These are phyloP conservation scores for Cotesia vestalis DNA, from an alignment of 1,140 invertebrate species.

Conservation along the genomic window DNA sequence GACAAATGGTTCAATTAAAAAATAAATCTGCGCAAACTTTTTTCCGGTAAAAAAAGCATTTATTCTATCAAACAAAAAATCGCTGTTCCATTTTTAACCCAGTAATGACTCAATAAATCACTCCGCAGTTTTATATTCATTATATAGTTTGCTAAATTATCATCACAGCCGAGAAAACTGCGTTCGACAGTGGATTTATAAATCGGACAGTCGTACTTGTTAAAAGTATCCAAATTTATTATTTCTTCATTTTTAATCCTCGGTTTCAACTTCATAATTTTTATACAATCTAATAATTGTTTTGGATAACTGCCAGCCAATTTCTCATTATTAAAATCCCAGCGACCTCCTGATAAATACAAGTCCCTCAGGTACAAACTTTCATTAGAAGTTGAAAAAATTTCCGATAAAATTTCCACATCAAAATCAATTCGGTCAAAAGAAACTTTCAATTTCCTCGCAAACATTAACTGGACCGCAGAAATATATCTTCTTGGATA, in stretches of 20 bases:
- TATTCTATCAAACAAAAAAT: constrained; percentile 81
- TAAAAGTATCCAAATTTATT: constrained; percentile 44
- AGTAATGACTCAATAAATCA: constrained; percentile 73
- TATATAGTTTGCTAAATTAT: constrained; percentile 84
- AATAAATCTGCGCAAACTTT: too few species aligned
- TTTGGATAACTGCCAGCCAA: not conserved
- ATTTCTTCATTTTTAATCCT: constrained; percentile 66
- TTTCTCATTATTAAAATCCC: constrained; percentile 3
- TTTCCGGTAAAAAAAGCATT: too few species aligned
- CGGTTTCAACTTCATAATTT: constrained; percentile 55
- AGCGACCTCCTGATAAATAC: constrained; percentile 1
- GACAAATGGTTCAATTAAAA: too few species aligned
- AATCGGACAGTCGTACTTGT: constrained; percentile 79
- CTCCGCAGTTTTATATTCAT: constrained; percentile 78
- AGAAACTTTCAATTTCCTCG: constrained; percentile 69
- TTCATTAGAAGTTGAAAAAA: constrained; percentile 35
- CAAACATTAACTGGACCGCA: constrained; percentile 73
- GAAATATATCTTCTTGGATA: constrained; percentile 77
- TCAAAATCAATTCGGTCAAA: constrained; percentile 71
- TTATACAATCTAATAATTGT: constrained; percentile 58
- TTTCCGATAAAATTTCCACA: constrained; percentile 57
- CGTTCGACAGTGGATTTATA: constrained; percentile 81
- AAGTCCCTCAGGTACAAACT: constrained; percentile 64
- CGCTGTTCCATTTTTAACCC: constrained; percentile 87
- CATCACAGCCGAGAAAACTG: constrained; percentile 71